Base-by-base conservation (phyloP, 2,797 vertebrate genomes). In the Gallirallus australis region DNA sequence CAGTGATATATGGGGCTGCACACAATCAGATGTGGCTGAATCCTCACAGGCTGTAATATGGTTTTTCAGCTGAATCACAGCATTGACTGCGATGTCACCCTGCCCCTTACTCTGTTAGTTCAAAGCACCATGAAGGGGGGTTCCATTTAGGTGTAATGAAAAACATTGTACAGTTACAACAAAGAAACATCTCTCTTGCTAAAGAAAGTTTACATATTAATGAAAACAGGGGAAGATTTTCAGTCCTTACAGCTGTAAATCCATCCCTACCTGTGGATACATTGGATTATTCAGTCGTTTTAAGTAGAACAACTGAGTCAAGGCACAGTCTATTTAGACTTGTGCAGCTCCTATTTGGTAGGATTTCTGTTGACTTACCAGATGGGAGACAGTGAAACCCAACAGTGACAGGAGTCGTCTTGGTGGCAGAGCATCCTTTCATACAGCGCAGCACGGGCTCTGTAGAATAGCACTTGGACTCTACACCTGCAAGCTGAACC, bases 361-460 rank as follows among this genome's bases (percentile, higher is more conserved):
- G 42, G 45, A 30, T 69, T 39, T 47, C 37, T 56, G 24, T 16
- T 18, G 50, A 50, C 97, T 95, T 86, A 98, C 98, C 97, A 25
- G 93, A 56, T 20, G 97, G 86, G 39, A 98, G 70, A 25, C 97
- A 98, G 76, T 98, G 97, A 95, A 98, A 98, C 39, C 94, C 96
- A 6, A 97, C 82, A 33, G 87, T 87, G 45, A 97, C 96, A 2
- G 96, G 39, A 7, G 68, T 27, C 8, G 97, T 97, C 31, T 50
- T 40, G 30, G 93, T 90, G 59, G 94, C 50, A 0, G 85, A 83
- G 85, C 97, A 98, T 5, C 90, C 93, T 73, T 94, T 95, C 39
- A 8, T 4, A 21, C 97, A 98, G 68, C 91, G 96, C 75, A 97
- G 66, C 48, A 98, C 97, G 0, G 97, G 96, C 57, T 97, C 96